A percentile compares a stretch with the other conserved stretches of the same genome.
Evolutionary conservation across 2,797 vertebrate species (phyloP).

Genomic region (Lerista edwardsae): DNA sequence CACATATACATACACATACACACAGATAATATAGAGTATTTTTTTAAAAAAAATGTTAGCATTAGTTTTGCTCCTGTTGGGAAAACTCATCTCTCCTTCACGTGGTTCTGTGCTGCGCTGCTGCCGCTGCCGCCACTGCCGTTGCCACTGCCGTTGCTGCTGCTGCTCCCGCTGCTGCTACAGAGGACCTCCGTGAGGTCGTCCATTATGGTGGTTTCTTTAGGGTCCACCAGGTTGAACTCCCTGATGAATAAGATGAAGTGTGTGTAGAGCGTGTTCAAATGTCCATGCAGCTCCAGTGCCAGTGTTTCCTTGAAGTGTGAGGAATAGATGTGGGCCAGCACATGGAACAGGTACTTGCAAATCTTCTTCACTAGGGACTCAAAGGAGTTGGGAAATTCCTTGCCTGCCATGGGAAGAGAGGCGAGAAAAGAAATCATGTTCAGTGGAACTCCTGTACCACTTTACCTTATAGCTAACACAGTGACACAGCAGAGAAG

Average conservation of each 20-base stretch:
- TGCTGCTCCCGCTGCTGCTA: conserved; percentile 75
- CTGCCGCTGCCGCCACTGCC: conserved; percentile 42
- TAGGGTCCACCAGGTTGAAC: conserved; percentile 98
- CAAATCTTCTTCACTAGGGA: conserved; percentile 97
- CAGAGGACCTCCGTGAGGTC: conserved; percentile 98
- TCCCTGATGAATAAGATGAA: conserved; percentile 98
- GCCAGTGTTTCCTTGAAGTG: conserved; percentile 98
- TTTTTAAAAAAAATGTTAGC: conserved; percentile 50
- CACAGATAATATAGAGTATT: conserved; percentile 49
- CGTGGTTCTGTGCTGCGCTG: conserved; percentile 90
- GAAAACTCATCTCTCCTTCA: conserved; percentile 96
- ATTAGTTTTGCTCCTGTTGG: conserved; percentile 60
- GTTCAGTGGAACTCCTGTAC: not conserved
- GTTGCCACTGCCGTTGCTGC: conserved; percentile 74
- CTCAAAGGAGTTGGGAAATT: conserved; percentile 97
- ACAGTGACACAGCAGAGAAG: not conserved
- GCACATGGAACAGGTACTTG: conserved; percentile 94
- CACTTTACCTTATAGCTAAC: too few relatives aligned
- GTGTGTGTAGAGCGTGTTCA: conserved; percentile 97
- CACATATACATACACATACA: conserved; percentile 64
- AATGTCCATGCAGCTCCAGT: conserved; percentile 96
- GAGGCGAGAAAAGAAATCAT: conserved; percentile 5
- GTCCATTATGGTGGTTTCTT: conserved; percentile 98
- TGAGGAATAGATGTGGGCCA: conserved; percentile 98
- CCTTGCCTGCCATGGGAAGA: conserved; percentile 84